phyloP scores from a whole-genome alignment of 2,113 vertebrate species.

The Indri indri region DNA sequence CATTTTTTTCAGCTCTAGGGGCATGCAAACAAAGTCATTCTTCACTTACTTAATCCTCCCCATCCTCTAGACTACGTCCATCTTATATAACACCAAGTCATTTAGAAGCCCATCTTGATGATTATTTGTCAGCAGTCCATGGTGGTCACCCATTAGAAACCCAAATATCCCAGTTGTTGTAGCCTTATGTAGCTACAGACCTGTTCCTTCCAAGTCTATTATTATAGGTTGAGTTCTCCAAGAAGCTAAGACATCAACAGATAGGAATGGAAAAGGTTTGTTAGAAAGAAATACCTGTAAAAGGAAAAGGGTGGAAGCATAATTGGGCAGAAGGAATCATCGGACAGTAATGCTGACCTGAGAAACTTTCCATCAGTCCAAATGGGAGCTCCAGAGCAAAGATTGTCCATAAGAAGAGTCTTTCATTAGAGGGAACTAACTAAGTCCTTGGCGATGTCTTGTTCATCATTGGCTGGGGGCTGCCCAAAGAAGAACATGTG shows the following conservation, averaged over 20 bases:
- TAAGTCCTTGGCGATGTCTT: neutral
- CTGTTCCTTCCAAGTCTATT: neutral
- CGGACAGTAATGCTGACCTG: neutral
- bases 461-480: neutral
- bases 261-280: neutral
- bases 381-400: neutral
- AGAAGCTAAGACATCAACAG: neutral
- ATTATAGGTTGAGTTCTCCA: neutral
- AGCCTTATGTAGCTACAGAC: neutral
- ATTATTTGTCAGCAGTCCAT: neutral
- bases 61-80: neutral
- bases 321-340: neutral
- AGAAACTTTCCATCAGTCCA: neutral
- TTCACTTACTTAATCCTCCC: neutral
- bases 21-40: neutral
- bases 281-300: neutral
- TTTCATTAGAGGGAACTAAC: neutral
- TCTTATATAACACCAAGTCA: neutral
- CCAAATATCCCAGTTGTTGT: neutral
- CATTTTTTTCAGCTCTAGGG: neutral
- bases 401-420: neutral
- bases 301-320: neutral
- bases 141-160: neutral
- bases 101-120: neutral
- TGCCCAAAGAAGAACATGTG: neutral